These are phyloP conservation scores for Rotaria socialis DNA, from an alignment of 2,888 invertebrate genomes.

Conservation along the genomic window DNA sequence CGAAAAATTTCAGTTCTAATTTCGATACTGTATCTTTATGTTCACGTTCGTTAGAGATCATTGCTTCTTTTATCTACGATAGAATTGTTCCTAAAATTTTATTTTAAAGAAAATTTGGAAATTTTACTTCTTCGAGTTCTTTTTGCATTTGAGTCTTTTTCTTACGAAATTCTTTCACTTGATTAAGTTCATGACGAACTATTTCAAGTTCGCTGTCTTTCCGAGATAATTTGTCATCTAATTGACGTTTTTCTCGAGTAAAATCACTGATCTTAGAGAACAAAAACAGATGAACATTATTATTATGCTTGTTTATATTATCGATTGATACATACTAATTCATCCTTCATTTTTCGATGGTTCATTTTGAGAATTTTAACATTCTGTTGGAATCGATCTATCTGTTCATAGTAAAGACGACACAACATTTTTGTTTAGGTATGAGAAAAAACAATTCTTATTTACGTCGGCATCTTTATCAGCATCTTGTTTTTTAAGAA, in stretches of 20 bases:
- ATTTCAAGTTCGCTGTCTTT: constrained; percentile 56
- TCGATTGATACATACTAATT: constrained; percentile 12
- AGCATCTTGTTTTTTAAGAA: constrained; percentile 57
- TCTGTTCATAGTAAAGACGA: background rate
- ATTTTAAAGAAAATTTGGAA: too few species aligned
- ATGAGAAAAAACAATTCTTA: background rate
- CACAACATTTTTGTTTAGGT: background rate
- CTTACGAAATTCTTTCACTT: constrained; percentile 57
- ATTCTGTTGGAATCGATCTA: background rate
- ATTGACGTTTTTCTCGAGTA: constrained; percentile 54
- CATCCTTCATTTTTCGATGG: constrained; percentile 38
- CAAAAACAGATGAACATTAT: background rate
- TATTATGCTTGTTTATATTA: background rate
- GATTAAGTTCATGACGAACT: constrained; percentile 57
- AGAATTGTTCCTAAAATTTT: background rate
- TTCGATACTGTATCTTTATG: constrained; percentile 55
- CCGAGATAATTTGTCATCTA: constrained; percentile 54
- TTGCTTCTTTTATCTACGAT: constrained; percentile 57
- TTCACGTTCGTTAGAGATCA: constrained; percentile 55
- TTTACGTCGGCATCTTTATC: constrained; percentile 56
- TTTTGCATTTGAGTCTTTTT: constrained; percentile 58
- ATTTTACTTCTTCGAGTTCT: constrained; percentile 57
- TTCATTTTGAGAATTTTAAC: constrained; percentile 34
- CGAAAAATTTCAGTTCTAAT: constrained; percentile 60
- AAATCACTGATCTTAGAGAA: constrained; percentile 52